phyloP scores from a whole-genome alignment of 2,797 vertebrate genomes.

The Microctenopoma lineatum region DNA sequence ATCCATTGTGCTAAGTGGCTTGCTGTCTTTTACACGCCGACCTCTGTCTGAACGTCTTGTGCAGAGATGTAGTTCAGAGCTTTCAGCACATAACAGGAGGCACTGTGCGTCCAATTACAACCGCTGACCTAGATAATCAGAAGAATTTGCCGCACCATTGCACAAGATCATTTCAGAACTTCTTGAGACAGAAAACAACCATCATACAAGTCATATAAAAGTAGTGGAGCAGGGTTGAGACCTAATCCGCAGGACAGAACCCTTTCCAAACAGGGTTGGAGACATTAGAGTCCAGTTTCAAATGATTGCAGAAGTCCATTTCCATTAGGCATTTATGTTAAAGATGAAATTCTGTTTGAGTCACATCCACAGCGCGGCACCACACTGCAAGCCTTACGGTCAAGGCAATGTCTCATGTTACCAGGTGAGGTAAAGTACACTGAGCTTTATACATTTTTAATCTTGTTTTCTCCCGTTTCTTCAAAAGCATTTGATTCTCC shows the following conservation, averaged over 20 bases:
- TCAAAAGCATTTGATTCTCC: slow-evolving; percentile 54
- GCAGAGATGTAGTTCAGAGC: slow-evolving; percentile 46
- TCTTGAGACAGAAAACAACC: slow-evolving; percentile 17
- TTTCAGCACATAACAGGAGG: slow-evolving; percentile 69
- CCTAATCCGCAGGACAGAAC: not conserved
- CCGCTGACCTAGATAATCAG: slow-evolving; percentile 35
- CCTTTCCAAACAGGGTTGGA: slow-evolving; percentile 5
- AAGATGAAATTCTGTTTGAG: slow-evolving; percentile 58
- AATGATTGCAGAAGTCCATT: slow-evolving; percentile 8
- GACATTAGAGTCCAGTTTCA: slow-evolving; percentile 16
- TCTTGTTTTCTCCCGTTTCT: slow-evolving; percentile 68
- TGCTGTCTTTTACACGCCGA: slow-evolving; percentile 34
- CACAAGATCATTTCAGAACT: slow-evolving; percentile 27
- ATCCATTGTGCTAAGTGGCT: slow-evolving; percentile 74
- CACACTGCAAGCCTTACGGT: slow-evolving; percentile 34
- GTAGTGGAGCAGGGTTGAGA: not conserved
- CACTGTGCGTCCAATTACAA: slow-evolving; percentile 68
- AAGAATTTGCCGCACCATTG: slow-evolving; percentile 46
- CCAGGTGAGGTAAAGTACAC: slow-evolving; percentile 66
- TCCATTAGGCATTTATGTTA: slow-evolving; percentile 39
- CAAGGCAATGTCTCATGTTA: slow-evolving; percentile 67
- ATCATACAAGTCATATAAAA: not conserved
- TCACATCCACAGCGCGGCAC: slow-evolving; percentile 12
- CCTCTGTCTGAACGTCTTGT: slow-evolving; percentile 46
- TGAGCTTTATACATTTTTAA: slow-evolving; percentile 74